Percentiles rank a stretch among this genome's conserved stretches.
phyloP scores from a whole-genome alignment of 2,113 vertebrate genomes.

The Carettochelys insculpta region DNA sequence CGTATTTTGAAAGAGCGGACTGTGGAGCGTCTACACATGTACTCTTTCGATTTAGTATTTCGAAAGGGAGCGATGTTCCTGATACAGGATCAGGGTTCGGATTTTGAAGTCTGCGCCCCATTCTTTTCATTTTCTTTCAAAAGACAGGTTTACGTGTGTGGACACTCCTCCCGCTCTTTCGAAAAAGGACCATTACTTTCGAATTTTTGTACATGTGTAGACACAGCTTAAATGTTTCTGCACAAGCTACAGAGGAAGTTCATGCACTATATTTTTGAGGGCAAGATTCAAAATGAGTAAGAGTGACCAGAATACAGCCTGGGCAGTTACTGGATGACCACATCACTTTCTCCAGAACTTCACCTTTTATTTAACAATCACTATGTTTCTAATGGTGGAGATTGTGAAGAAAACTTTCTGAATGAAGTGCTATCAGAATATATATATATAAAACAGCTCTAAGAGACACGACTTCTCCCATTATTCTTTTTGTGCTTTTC shows the following conservation, averaged over 20 bases:
- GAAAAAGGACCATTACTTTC: too few relatives aligned
- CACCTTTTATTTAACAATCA: background rate
- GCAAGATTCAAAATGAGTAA: background rate
- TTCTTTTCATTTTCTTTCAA: too few relatives aligned
- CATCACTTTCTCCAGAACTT: background rate
- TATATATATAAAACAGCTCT: background rate
- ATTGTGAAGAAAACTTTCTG: background rate
- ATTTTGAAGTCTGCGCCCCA: too few relatives aligned
- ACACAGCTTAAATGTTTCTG: background rate
- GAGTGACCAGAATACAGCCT: background rate
- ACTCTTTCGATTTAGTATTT: too few relatives aligned
- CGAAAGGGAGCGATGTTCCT: too few relatives aligned
- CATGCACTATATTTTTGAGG: background rate
- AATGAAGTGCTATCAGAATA: background rate
- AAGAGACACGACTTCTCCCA: background rate
- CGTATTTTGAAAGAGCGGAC: too few relatives aligned
- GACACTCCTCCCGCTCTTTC: too few relatives aligned
- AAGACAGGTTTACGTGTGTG: too few relatives aligned
- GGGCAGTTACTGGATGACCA: rapidly evolving
- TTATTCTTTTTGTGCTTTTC: background rate
- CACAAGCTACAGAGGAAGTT: background rate
- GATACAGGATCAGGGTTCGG: too few relatives aligned
- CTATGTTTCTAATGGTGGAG: background rate
- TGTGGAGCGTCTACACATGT: too few relatives aligned
- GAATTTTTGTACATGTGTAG: too few relatives aligned